These are phyloP conservation scores for Heterohyrax brucei DNA, from an alignment of 2,797 vertebrate genomes.

Conservation along the genomic window DNA sequence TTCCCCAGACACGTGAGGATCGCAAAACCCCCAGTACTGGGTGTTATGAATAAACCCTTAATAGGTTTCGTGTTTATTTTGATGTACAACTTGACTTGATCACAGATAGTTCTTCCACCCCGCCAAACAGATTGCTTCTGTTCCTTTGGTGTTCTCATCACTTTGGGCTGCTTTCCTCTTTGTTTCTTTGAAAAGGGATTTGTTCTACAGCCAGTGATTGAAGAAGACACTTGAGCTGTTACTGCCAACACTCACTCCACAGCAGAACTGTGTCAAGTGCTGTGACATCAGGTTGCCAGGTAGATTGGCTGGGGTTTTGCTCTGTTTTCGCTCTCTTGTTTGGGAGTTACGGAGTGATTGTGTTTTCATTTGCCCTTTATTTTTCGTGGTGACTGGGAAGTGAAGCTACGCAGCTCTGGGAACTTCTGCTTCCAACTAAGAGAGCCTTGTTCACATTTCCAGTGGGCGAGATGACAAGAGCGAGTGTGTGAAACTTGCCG, in stretches of 20 bases:
- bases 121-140: not conserved
- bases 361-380: not conserved
- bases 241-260: fast-evolving
- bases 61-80: not conserved
- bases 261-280: fast-evolving
- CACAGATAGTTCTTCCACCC: not conserved
- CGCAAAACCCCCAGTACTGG: fast-evolving
- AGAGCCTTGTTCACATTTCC: not conserved
- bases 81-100: not conserved
- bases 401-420: not conserved
- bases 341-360: not conserved
- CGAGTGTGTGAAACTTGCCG: not conserved
- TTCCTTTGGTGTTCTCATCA: not conserved
- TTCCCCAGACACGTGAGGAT: not conserved
- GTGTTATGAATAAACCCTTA: not conserved
- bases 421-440: constrained; percentile 1
- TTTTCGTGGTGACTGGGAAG: not conserved
- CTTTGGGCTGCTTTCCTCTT: not conserved
- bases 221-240: not conserved
- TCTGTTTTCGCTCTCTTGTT: not conserved
- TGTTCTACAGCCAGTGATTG: fast-evolving
- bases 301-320: not conserved
- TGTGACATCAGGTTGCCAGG: not conserved
- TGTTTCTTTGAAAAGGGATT: not conserved
- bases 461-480: not conserved